Conservation (phyloP, 2,797 vertebrate species). For the Platalea minor region DNA sequence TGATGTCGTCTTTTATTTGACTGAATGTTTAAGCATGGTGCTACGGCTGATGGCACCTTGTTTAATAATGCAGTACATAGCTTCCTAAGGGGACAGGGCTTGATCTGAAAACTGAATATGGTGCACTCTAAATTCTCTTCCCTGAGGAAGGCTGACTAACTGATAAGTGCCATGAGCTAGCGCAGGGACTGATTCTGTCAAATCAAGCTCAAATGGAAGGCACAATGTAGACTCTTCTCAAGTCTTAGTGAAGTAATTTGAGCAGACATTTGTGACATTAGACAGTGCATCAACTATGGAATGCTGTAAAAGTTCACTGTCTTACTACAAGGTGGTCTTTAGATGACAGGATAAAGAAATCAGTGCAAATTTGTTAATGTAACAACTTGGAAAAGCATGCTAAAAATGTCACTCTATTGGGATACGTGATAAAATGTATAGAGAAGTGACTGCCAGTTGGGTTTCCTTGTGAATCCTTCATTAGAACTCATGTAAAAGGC, state of each 20-base stretch:
- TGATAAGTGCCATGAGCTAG: constrained; percentile 86
- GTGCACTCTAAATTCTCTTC: constrained; percentile 81
- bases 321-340: constrained; percentile 79
- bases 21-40: constrained; percentile 80
- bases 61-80: constrained; percentile 80
- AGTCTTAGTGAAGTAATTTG: constrained; percentile 79
- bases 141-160: constrained; percentile 82
- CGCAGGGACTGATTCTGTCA: constrained; percentile 80
- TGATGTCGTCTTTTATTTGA: constrained; percentile 70
- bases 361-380: constrained; percentile 84
- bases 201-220: constrained; percentile 82
- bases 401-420: constrained; percentile 74
- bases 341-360: constrained; percentile 80
- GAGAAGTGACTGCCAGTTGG: constrained; percentile 59
- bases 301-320: constrained; percentile 77
- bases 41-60: constrained; percentile 77
- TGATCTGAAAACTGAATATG: constrained; percentile 82
- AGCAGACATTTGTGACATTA: constrained; percentile 90
- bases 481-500: constrained; percentile 36
- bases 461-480: constrained; percentile 46
- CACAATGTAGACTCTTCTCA: constrained; percentile 79
- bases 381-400: constrained; percentile 82
- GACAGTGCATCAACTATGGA: constrained; percentile 79
- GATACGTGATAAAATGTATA: constrained; percentile 72
- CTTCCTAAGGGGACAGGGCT: constrained; percentile 81